phyloP scores from a whole-genome alignment of 2,888 invertebrate species.

The Calameuta pallipes region DNA sequence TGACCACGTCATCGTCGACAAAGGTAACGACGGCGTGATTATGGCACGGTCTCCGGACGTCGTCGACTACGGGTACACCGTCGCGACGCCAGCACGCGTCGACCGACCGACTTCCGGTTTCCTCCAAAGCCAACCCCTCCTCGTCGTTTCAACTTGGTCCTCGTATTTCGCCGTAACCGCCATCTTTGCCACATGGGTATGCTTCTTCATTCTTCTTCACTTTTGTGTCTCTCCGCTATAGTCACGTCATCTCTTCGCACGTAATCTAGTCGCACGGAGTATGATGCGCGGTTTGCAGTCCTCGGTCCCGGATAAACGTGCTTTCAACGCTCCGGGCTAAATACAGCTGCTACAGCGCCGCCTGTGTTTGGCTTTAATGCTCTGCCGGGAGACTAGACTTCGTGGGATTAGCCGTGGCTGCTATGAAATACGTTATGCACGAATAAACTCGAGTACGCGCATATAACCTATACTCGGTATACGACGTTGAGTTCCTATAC shows the following conservation, averaged over 20 bases:
- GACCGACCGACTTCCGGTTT: constrained; percentile 36
- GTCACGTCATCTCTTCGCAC: not conserved
- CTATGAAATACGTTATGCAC: not conserved
- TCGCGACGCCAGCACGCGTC: constrained; percentile 25
- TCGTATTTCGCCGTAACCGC: not conserved
- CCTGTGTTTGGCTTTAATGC: not conserved
- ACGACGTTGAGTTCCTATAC: not conserved
- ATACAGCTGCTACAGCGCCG: constrained; percentile 17
- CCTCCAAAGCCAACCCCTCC: constrained; percentile 17
- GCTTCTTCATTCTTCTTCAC: not conserved
- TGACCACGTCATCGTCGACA: constrained; percentile 2
- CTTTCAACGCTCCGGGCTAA: constrained; percentile 13
- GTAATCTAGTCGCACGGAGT: not conserved
- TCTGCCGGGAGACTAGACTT: constrained; percentile 9
- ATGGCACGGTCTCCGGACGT: constrained; percentile 15
- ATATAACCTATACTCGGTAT: not conserved
- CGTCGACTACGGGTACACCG: constrained; percentile 26
- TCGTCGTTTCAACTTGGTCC: not conserved
- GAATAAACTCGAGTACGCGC: not conserved
- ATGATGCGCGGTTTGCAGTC: not conserved
- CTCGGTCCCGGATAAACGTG: constrained; percentile 17
- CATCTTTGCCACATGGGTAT: not conserved
- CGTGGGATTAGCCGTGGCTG: not conserved
- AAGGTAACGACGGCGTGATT: not conserved
- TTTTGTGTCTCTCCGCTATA: not conserved